Conservation (phyloP, 2,797 vertebrate genomes). For the Phylloscopus collybita region DNA sequence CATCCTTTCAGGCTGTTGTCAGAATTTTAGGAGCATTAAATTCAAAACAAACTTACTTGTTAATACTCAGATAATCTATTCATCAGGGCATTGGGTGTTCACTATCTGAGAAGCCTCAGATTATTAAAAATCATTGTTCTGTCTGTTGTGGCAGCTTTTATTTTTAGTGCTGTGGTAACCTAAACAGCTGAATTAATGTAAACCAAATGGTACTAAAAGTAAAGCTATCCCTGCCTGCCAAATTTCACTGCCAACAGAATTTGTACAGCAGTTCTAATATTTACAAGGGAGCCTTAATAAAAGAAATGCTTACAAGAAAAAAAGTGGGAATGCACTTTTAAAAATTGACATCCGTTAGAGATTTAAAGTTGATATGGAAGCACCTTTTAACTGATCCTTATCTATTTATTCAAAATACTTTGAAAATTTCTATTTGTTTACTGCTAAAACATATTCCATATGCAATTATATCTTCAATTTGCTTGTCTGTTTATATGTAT, state of each 20-base stretch:
- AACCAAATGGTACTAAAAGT: constrained; percentile 16
- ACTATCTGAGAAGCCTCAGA: neutral
- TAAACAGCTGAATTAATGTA: constrained; percentile 29
- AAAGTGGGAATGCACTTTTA: neutral
- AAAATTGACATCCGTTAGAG: neutral
- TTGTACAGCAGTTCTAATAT: neutral
- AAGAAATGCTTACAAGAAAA: neutral
- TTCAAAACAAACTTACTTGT: neutral
- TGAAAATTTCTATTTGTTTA: neutral
- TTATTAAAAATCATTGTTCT: constrained; percentile 13
- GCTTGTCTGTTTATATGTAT: neutral
- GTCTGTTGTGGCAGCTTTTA: neutral
- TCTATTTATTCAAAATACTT: neutral
- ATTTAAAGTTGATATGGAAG: neutral
- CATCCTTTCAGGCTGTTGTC: neutral
- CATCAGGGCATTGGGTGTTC: neutral
- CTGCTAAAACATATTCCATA: neutral
- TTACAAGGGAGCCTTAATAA: neutral
- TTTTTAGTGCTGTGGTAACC: constrained; percentile 20
- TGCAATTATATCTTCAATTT: neutral
- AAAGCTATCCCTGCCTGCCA: constrained; percentile 9
- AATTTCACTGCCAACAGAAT: neutral
- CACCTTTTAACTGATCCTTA: neutral
- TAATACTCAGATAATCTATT: neutral
- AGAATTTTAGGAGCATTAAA: neutral